Evolutionary conservation across 2,797 vertebrate genomes (phyloP).

Genomic region (Graptemys geographica): DNA sequence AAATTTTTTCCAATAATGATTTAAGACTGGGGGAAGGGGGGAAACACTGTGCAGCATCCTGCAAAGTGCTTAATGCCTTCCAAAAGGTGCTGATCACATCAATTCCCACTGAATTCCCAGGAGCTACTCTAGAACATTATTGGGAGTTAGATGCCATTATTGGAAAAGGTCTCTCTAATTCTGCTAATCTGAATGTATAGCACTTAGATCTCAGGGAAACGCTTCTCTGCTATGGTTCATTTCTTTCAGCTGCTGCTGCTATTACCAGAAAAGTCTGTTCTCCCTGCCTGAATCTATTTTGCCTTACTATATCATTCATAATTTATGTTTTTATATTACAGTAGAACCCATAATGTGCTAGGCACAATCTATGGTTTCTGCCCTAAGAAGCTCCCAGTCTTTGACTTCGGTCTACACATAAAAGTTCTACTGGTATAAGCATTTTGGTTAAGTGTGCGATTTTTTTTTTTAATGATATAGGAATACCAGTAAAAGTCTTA

Average conservation of each 20-base stretch:
- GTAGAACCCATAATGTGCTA: background rate
- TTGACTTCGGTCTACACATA: background rate
- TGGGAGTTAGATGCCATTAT: background rate
- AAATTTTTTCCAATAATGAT: background rate
- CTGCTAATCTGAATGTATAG: background rate
- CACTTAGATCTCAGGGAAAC: background rate
- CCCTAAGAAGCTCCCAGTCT: background rate
- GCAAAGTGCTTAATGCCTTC: background rate
- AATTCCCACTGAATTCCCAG: background rate
- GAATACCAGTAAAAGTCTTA: conserved; percentile 22
- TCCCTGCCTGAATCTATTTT: background rate
- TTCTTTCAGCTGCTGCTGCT: background rate
- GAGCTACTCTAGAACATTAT: rapidly evolving
- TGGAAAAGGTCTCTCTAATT: background rate
- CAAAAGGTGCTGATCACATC: background rate
- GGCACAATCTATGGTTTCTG: rapidly evolving
- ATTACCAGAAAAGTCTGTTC: background rate
- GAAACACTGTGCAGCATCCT: background rate
- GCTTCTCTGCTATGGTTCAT: background rate
- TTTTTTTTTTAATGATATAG: background rate
- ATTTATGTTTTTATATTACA: background rate
- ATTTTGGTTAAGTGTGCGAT: background rate
- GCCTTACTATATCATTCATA: background rate
- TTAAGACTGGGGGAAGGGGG: background rate
- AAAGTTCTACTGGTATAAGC: background rate